Conservation (phyloP, 2,888 invertebrate species). For the Plebejus anna region DNA sequence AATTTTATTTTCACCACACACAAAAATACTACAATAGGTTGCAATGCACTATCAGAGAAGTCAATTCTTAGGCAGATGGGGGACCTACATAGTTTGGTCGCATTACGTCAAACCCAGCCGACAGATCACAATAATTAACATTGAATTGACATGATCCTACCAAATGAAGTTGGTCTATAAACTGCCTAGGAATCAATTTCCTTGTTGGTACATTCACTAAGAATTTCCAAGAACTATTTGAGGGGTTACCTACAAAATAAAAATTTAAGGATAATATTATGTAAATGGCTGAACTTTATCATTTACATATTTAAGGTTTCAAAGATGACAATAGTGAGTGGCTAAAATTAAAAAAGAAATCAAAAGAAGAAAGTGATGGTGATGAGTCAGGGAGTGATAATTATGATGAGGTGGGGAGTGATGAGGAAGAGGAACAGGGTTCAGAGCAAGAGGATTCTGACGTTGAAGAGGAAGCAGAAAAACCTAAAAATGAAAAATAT, state of each 20-base stretch:
- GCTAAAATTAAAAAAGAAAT: constrained; percentile 82
- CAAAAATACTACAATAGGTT: too few species aligned
- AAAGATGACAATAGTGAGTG: constrained; percentile 86
- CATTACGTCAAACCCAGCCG: too few species aligned
- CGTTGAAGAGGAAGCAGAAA: constrained; percentile 45
- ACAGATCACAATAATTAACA: too few species aligned
- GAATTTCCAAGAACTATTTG: too few species aligned
- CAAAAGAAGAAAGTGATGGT: constrained; percentile 52
- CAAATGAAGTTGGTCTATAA: too few species aligned
- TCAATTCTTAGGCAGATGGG: too few species aligned
- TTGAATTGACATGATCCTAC: too few species aligned
- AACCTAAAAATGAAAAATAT: constrained; percentile 57
- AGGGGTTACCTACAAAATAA: not conserved
- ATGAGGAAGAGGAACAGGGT: constrained; percentile 30
- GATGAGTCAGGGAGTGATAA: constrained; percentile 50
- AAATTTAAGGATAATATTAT: not conserved
- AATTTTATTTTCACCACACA: too few species aligned
- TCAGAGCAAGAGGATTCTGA: constrained; percentile 49
- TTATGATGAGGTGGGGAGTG: constrained; percentile 48
- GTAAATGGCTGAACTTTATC: not conserved
- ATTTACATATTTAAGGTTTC: constrained; percentile 63
- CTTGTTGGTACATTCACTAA: too few species aligned
- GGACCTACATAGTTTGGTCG: too few species aligned
- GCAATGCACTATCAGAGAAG: too few species aligned
- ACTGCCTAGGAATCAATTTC: too few species aligned